Percentiles rank a stretch among this genome's conserved stretches.
Conservation (phyloP, 2,888 invertebrate genomes). For the Amiota communis region DNA sequence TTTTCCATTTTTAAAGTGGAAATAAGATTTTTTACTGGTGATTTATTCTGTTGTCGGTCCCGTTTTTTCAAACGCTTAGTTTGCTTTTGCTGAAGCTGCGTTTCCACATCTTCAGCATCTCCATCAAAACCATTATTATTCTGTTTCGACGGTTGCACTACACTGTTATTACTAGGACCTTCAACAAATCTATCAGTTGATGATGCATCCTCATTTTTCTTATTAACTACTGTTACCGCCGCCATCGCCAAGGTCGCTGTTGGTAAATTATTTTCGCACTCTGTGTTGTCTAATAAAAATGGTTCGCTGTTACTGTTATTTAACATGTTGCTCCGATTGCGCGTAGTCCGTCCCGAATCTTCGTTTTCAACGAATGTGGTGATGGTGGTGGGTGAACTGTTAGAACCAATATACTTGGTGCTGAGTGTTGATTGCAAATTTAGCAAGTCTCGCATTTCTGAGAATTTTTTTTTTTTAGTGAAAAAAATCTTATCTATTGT, state of each 20-base stretch:
- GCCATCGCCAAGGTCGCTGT: not conserved
- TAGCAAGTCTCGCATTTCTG: conserved; percentile 62
- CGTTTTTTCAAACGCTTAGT: conserved; percentile 53
- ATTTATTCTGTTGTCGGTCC: conserved; percentile 38
- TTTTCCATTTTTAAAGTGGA: too few species aligned
- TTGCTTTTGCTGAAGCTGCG: conserved; percentile 34
- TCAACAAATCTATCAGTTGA: not conserved
- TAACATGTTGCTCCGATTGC: conserved; percentile 5
- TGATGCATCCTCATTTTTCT: too few species aligned
- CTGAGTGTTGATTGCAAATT: conserved; percentile 68
- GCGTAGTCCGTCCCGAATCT: conserved; percentile 29
- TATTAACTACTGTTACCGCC: too few species aligned
- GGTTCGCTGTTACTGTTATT: conserved; percentile 36
- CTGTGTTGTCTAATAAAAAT: conserved; percentile 21
- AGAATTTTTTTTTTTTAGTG: conserved; percentile 6
- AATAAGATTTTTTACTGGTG: not conserved
- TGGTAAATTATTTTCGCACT: not conserved
- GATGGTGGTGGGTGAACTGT: conserved; percentile 39
- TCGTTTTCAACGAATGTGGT: conserved; percentile 43
- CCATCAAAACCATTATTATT: conserved; percentile 53
- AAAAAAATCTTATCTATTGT: not conserved
- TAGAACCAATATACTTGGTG: conserved; percentile 69
- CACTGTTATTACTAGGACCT: not conserved
- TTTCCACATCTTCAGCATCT: conserved; percentile 48
- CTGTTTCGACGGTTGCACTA: conserved; percentile 49